phyloP scores from a whole-genome alignment of 2,113 vertebrate species.

The Diphyllodes magnificus region DNA sequence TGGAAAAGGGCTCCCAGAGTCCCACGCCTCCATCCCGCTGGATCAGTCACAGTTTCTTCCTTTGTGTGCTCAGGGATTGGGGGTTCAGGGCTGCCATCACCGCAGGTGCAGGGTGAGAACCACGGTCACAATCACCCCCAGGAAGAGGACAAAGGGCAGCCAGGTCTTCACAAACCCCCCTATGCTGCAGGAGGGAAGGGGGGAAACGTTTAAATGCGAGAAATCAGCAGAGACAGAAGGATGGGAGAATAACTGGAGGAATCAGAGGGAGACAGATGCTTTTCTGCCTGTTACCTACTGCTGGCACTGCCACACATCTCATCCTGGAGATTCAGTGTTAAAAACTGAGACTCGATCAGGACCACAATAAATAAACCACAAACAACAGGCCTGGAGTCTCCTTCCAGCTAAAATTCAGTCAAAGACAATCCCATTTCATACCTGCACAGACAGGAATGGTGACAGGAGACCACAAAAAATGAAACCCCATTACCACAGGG shows the following conservation, averaged over 20 bases:
- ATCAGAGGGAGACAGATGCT: not conserved
- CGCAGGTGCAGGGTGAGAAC: conserved; percentile 83
- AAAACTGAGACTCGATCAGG: not conserved
- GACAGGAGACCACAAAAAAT: not conserved
- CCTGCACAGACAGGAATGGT: not conserved
- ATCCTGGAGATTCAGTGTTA: not conserved
- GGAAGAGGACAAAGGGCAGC: conserved; percentile 90
- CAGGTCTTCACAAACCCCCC: conserved; percentile 94
- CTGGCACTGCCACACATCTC: not conserved
- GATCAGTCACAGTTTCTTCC: conserved; percentile 3
- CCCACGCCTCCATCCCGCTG: not conserved
- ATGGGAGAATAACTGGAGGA: not conserved
- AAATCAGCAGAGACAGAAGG: not conserved
- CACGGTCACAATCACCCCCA: conserved; percentile 81
- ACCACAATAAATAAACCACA: not conserved
- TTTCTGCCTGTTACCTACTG: not conserved
- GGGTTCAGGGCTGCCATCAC: conserved; percentile 59
- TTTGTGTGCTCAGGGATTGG: not conserved
- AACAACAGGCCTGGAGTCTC: not conserved
- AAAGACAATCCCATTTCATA: not conserved
- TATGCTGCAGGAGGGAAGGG: conserved; percentile 67
- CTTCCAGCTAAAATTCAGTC: not conserved
- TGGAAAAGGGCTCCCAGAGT: not conserved
- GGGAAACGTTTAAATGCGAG: not conserved
- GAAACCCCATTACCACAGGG: not conserved